Evolutionary conservation across 2,797 vertebrate genomes (phyloP).

Genomic region (Todus mexicanus): DNA sequence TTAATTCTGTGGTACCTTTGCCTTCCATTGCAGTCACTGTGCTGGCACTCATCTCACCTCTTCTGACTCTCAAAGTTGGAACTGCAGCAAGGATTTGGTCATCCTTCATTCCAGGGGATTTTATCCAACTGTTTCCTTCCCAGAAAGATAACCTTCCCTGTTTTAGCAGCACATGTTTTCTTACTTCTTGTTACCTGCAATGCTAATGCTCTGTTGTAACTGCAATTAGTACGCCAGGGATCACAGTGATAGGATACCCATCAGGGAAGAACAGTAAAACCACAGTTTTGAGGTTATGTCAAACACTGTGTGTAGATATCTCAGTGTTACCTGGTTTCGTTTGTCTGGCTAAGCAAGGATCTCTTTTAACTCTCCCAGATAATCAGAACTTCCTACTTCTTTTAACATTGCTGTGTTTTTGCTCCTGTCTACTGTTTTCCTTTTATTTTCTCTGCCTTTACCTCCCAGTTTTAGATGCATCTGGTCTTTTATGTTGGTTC

Average conservation of each 20-base stretch:
- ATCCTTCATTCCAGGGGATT: background rate
- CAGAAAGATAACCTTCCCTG: background rate
- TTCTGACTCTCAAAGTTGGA: background rate
- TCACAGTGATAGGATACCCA: background rate
- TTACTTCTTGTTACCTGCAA: background rate
- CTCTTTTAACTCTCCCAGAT: background rate
- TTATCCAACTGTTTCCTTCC: background rate
- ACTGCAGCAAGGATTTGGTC: background rate
- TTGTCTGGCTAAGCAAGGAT: background rate
- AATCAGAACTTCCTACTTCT: background rate
- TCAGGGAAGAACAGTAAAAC: background rate
- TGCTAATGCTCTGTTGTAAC: background rate
- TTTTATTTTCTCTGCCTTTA: background rate
- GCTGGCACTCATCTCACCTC: background rate
- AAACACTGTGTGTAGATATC: background rate
- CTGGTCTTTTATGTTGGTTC: background rate
- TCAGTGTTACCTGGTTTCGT: background rate
- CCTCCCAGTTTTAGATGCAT: background rate
- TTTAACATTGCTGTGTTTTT: background rate
- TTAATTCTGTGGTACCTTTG: background rate
- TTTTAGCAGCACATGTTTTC: background rate
- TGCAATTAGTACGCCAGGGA: background rate
- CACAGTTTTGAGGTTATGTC: background rate
- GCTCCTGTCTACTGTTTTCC: background rate
- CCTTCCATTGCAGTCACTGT: background rate